phyloP scores from a whole-genome alignment of 2,888 invertebrate species.

The Oxystoma pomonae region DNA sequence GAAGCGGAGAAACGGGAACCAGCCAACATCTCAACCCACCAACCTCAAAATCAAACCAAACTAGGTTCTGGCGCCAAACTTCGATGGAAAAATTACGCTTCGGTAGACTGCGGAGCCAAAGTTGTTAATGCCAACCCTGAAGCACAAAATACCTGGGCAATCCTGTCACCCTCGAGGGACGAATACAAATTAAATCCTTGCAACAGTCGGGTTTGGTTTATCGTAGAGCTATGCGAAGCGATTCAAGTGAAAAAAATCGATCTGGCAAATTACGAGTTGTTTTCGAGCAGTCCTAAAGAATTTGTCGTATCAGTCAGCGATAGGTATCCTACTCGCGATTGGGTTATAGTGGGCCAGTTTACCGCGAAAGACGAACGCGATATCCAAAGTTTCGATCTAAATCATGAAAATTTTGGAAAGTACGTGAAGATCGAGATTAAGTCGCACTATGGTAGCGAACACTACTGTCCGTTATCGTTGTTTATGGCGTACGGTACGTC shows the following conservation, averaged over 20 bases:
- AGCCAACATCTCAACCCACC: slow-evolving; percentile 61
- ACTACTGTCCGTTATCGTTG: slow-evolving; percentile 95
- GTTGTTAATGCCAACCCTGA: slow-evolving; percentile 89
- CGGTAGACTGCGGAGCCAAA: slow-evolving; percentile 96
- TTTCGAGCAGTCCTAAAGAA: slow-evolving; percentile 93
- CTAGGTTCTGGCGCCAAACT: slow-evolving; percentile 30
- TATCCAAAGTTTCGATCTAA: slow-evolving; percentile 79
- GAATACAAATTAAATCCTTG: slow-evolving; percentile 98
- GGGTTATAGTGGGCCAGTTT: slow-evolving; percentile 85
- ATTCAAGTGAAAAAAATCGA: slow-evolving; percentile 94
- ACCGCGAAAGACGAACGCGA: slow-evolving; percentile 82
- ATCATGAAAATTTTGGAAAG: slow-evolving; percentile 80
- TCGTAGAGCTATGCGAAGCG: slow-evolving; percentile 96
- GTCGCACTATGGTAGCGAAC: slow-evolving; percentile 94
- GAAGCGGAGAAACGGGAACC: slow-evolving; percentile 79
- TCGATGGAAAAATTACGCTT: slow-evolving; percentile 88
- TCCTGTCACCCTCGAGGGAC: slow-evolving; percentile 86
- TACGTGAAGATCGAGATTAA: slow-evolving; percentile 88
- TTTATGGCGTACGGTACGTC: slow-evolving; percentile 92
- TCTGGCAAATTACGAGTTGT: slow-evolving; percentile 95
- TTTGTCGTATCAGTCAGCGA: slow-evolving; percentile 86
- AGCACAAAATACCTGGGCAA: slow-evolving; percentile 79
- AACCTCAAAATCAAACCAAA: slow-evolving; percentile 52
- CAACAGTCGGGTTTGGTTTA: slow-evolving; percentile 89
- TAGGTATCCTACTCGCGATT: slow-evolving; percentile 86